Evolutionary conservation across 2,113 vertebrate species (phyloP).

Genomic region (Procapra przewalskii): DNA sequence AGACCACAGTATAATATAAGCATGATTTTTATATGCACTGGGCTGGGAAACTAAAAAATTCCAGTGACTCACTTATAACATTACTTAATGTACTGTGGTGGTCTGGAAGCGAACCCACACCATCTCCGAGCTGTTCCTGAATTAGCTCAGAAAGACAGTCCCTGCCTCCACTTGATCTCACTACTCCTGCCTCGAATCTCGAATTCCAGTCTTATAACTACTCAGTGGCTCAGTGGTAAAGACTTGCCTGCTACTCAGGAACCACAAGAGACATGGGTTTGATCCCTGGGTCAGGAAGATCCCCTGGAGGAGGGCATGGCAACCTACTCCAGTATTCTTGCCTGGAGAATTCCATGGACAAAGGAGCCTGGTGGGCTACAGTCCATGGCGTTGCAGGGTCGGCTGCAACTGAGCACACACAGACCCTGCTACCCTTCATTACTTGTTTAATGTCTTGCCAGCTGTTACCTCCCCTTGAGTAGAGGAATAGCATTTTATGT

Average conservation of each 20-base stretch:
- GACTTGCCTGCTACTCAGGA: neutral
- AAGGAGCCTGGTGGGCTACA: neutral
- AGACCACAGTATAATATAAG: neutral
- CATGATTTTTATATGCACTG: neutral
- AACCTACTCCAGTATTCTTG: neutral
- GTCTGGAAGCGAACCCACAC: neutral
- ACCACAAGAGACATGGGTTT: neutral
- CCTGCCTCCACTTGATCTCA: neutral
- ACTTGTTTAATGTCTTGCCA: neutral
- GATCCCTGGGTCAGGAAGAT: neutral
- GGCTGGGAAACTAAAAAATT: neutral
- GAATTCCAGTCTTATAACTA: neutral
- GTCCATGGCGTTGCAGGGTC: neutral
- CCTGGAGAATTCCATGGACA: neutral
- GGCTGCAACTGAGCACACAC: neutral
- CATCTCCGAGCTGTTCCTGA: neutral
- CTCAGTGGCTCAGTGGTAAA: neutral
- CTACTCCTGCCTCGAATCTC: neutral
- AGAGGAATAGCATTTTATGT: neutral
- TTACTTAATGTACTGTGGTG: neutral
- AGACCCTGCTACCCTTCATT: neutral
- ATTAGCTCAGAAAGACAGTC: neutral
- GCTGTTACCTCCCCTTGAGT: neutral
- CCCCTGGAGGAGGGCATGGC: neutral
- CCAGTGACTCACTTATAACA: neutral